phyloP scores from a whole-genome alignment of 2,888 invertebrate genomes.

The Silvanus unidentatus region DNA sequence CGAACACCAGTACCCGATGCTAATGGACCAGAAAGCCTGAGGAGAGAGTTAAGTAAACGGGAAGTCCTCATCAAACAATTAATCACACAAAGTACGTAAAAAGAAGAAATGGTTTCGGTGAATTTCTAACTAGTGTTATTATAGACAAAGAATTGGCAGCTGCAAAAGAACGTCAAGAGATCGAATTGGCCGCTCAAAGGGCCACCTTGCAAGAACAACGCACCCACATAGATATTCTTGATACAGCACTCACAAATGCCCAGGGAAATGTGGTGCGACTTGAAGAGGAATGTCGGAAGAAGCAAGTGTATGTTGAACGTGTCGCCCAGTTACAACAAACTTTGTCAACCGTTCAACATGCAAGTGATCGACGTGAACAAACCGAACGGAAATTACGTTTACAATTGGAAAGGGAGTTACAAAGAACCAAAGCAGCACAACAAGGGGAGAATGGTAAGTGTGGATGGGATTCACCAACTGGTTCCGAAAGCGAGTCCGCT shows the following conservation, averaged over 20 bases:
- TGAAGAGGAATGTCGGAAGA: constrained; percentile 84
- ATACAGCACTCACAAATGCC: constrained; percentile 85
- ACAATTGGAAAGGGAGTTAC: constrained; percentile 79
- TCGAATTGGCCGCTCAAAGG: constrained; percentile 82
- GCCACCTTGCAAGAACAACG: constrained; percentile 87
- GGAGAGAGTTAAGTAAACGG: constrained; percentile 66
- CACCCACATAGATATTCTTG: constrained; percentile 87
- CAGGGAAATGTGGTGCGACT: constrained; percentile 81
- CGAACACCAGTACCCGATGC: constrained; percentile 43
- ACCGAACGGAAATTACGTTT: constrained; percentile 78
- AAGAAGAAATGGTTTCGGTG: too few relatives aligned
- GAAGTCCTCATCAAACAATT: constrained; percentile 82
- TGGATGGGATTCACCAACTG: constrained; percentile 41
- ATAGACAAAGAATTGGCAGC: constrained; percentile 82
- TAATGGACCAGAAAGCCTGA: constrained; percentile 51
- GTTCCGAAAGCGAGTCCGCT: constrained; percentile 51
- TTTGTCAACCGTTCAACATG: constrained; percentile 72
- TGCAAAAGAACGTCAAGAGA: constrained; percentile 86
- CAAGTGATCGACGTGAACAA: constrained; percentile 78
- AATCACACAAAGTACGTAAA: constrained; percentile 71
- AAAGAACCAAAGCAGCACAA: constrained; percentile 48
- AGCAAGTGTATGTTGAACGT: constrained; percentile 77
- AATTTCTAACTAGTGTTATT: constrained; percentile 5
- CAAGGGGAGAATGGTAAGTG: constrained; percentile 32
- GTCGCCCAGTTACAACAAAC: constrained; percentile 79